phyloP scores from a whole-genome alignment of 53 echinoderm and acorn worm species.

The Henricia sp. region DNA sequence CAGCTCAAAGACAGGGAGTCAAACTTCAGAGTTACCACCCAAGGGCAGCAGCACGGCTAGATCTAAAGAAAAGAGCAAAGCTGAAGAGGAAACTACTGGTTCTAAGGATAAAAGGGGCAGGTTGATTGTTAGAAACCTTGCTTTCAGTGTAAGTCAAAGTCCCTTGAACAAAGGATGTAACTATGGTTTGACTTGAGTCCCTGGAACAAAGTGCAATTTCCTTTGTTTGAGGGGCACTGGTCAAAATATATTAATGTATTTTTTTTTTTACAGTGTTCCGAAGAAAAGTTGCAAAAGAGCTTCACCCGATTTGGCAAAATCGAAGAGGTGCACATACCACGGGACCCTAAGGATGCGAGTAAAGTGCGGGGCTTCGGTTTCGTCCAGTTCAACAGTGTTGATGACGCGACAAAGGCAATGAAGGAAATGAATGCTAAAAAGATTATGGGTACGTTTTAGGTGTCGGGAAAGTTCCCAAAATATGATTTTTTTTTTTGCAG shows the following conservation, averaged over 20 bases:
- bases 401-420: slow-evolving; percentile 67
- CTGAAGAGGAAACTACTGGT: not conserved
- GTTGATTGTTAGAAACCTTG: slow-evolving; percentile 78
- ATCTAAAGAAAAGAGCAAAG: not conserved
- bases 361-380: slow-evolving; percentile 83
- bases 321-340: slow-evolving; percentile 73
- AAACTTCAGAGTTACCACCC: not conserved
- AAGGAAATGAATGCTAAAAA: slow-evolving; percentile 77
- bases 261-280: slow-evolving; percentile 67
- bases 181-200: not conserved
- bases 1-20: not conserved
- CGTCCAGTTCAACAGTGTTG: slow-evolving; percentile 70
- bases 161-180: not conserved
- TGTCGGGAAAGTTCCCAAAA: no score
- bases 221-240: not conserved
- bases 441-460: slow-evolving; percentile 83
- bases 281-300: slow-evolving; percentile 53
- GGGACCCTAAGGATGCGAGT: slow-evolving; percentile 49
- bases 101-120: slow-evolving; percentile 47
- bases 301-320: slow-evolving; percentile 72
- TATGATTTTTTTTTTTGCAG: no score
- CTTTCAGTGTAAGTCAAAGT: slow-evolving; percentile 76
- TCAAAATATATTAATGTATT: not conserved
- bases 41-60: not conserved
- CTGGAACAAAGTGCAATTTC: not conserved